A percentile compares a stretch with the other conserved stretches of the same genome.
phyloP scores from a whole-genome alignment of 2,113 vertebrate species.

The Paradisaea rubra region DNA sequence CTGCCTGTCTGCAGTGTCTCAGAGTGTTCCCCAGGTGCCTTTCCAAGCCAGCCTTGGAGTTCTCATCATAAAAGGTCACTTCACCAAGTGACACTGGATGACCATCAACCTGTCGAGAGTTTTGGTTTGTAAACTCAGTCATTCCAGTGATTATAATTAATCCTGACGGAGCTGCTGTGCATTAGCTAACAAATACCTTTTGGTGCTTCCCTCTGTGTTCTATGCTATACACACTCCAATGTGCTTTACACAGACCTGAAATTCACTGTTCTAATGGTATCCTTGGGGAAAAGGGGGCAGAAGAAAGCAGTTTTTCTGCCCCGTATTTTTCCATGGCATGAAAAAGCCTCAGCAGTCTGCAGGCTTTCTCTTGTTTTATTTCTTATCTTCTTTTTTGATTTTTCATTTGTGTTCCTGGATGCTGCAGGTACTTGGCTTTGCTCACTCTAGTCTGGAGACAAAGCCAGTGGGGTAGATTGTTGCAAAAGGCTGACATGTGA shows the following conservation, averaged over 20 bases:
- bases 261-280: not conserved
- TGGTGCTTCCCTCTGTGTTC: not conserved
- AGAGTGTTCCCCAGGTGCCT: not conserved
- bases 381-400: not conserved
- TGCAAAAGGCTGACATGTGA: not conserved
- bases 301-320: not conserved
- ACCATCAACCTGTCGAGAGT: not conserved
- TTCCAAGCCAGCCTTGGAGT: not conserved
- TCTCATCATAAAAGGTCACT: not conserved
- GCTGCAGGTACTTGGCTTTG: not conserved
- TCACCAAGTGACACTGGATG: not conserved
- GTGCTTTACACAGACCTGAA: not conserved
- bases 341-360: not conserved
- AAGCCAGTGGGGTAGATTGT: not conserved
- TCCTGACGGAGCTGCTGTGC: not conserved
- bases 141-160: not conserved
- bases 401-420: not conserved
- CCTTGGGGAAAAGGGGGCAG: not conserved
- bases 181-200: not conserved
- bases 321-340: not conserved
- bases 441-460: not conserved
- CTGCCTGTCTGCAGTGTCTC: not conserved
- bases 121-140: not conserved
- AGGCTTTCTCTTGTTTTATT: not conserved
- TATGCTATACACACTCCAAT: not conserved